Percentiles rank a stretch among this genome's conserved stretches.
These are phyloP conservation scores for Cyprinella venusta DNA, from an alignment of 2,797 vertebrate genomes.

Conservation along the genomic window DNA sequence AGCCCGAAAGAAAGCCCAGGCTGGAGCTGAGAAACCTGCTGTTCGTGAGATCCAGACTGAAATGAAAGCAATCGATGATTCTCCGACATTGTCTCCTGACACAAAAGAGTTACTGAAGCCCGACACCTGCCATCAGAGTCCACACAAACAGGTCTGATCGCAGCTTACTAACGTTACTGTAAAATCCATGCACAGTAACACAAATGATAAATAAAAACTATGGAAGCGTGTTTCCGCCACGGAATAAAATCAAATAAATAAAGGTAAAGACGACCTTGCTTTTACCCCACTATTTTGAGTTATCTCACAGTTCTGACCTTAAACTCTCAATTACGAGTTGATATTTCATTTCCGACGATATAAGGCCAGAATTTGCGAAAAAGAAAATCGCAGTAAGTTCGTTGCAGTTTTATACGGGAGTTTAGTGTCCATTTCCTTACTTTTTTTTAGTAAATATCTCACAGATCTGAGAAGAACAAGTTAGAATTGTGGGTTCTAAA, in stretches of 20 bases:
- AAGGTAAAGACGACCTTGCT: background rate
- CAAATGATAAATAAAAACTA: background rate
- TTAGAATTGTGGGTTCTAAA: too few species aligned
- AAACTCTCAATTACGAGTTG: background rate
- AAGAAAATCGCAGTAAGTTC: background rate
- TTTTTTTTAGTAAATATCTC: background rate
- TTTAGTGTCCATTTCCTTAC: background rate
- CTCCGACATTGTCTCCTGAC: background rate
- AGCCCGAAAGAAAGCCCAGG: conserved; percentile 70
- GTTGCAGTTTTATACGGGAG: background rate
- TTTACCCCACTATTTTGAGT: background rate
- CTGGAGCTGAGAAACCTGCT: background rate
- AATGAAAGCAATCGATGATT: background rate
- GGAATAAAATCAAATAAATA: background rate
- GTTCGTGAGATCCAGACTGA: background rate
- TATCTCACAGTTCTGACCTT: background rate
- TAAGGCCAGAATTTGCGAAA: background rate
- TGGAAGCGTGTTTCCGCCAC: background rate
- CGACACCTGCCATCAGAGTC: background rate
- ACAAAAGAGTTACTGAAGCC: background rate
- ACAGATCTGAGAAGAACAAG: too few species aligned
- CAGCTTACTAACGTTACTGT: background rate
- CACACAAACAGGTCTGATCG: background rate
- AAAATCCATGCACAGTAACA: background rate
- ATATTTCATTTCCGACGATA: background rate